Evolutionary conservation across 2,888 invertebrate species (phyloP).

Genomic region (Spialia ferax): DNA sequence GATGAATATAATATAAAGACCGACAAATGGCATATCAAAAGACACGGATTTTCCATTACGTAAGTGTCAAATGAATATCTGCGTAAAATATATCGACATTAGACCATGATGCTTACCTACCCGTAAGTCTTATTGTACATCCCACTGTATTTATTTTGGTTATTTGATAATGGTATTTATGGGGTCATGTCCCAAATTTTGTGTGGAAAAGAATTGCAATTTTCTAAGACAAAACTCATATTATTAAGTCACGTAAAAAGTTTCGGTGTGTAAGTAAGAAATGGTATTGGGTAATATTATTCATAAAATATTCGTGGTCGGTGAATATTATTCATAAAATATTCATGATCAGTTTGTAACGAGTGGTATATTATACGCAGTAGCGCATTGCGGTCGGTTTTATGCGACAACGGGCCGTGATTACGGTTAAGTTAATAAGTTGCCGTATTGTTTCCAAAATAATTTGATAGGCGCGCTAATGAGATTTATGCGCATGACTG

Average conservation of each 20-base stretch:
- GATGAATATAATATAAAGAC: too few species aligned
- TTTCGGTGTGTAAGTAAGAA: not conserved
- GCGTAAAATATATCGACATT: too few species aligned
- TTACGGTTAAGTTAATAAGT: conserved; percentile 13
- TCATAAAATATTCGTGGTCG: conserved; percentile 22
- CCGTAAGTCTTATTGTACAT: too few species aligned
- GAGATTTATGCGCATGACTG: not conserved
- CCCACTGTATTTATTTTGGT: too few species aligned
- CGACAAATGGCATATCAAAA: too few species aligned
- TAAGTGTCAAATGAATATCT: too few species aligned
- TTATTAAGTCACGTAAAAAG: conserved; percentile 13
- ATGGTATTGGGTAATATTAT: not conserved
- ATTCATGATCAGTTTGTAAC: conserved; percentile 29
- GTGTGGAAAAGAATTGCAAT: not conserved
- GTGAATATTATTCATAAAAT: conserved; percentile 14
- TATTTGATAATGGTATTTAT: not conserved
- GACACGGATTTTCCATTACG: too few species aligned
- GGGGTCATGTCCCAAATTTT: not conserved
- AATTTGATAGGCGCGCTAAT: conserved; percentile 29
- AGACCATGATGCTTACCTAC: too few species aligned
- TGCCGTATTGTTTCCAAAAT: conserved; percentile 18
- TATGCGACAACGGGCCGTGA: conserved; percentile 32
- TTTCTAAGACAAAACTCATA: not conserved
- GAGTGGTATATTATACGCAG: conserved; percentile 4
- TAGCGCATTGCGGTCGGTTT: conserved; percentile 29